Percentiles rank a stretch among this genome's conserved stretches.
Conservation (phyloP, 35 echinoderm and acorn worm genomes). For the Ophiothrix spiculata region DNA sequence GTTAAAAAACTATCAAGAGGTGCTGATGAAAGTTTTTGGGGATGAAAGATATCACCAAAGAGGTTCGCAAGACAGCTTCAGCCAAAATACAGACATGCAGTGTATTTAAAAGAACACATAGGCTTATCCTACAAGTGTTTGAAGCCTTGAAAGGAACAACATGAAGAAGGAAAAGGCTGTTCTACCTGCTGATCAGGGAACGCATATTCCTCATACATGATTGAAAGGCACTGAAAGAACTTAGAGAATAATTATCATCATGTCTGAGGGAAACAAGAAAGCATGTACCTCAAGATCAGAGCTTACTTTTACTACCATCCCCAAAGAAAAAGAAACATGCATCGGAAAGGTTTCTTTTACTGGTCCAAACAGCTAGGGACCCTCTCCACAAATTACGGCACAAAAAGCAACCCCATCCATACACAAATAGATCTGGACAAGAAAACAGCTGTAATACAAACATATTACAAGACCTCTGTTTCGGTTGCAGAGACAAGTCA, state of each 20-base stretch:
- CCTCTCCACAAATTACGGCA: neutral
- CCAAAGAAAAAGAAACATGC: no score
- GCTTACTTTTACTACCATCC: neutral
- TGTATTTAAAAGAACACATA: constrained; percentile 35
- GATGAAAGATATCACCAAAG: constrained; percentile 51
- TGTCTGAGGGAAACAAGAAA: no score
- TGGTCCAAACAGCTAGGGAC: neutral
- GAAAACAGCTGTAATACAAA: neutral
- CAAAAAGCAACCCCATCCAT: neutral
- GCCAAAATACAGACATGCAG: neutral
- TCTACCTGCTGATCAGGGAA: no score
- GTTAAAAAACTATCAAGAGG: constrained; percentile 57
- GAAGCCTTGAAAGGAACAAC: no score
- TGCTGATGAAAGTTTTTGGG: constrained; percentile 47
- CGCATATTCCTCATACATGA: neutral
- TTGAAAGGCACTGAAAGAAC: neutral
- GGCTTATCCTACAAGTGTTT: constrained; percentile 27
- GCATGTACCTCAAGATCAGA: no score
- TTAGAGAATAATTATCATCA: neutral
- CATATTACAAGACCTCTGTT: neutral
- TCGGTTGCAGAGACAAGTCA: neutral
- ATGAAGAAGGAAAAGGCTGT: no score
- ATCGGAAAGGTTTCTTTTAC: neutral
- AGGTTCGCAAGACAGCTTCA: constrained; percentile 27
- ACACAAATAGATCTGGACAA: neutral